A percentile compares a stretch with the other conserved stretches of the same genome.
Conservation (phyloP, 2,113 vertebrate genomes). For the Recurvirostra avosetta region DNA sequence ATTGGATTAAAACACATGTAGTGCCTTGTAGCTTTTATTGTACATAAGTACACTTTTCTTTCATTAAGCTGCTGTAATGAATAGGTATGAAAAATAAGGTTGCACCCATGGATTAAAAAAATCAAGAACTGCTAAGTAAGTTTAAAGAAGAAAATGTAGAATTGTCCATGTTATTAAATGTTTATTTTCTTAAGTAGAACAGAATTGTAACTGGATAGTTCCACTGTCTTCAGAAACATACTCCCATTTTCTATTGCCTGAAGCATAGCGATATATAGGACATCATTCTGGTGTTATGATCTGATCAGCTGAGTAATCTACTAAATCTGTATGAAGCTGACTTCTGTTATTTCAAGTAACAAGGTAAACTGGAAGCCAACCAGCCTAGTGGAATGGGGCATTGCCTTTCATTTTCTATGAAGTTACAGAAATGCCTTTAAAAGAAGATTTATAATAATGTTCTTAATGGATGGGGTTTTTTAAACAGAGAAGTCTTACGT, state of each 20-base stretch:
- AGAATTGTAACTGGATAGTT: background rate
- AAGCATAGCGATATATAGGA: background rate
- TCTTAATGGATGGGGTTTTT: background rate
- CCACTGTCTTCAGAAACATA: background rate
- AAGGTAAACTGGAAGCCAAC: background rate
- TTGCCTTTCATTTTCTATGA: background rate
- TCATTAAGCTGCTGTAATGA: slow-evolving; percentile 12
- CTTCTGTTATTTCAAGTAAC: background rate
- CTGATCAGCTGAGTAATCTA: background rate
- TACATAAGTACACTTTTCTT: background rate
- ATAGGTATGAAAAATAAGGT: background rate
- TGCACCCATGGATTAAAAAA: background rate
- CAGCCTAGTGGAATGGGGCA: background rate
- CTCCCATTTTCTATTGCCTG: background rate
- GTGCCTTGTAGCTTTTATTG: background rate
- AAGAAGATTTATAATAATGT: background rate
- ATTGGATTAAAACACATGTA: background rate
- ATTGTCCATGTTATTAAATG: background rate
- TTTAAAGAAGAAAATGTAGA: background rate
- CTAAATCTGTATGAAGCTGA: background rate
- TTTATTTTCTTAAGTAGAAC: background rate
- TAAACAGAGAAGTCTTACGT: background rate
- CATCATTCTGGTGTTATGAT: background rate
- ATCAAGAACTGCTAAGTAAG: background rate
- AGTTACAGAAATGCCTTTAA: background rate